These are phyloP conservation scores for Andrena chrysosceles DNA, from an alignment of 2,888 invertebrate species.

Conservation along the genomic window DNA sequence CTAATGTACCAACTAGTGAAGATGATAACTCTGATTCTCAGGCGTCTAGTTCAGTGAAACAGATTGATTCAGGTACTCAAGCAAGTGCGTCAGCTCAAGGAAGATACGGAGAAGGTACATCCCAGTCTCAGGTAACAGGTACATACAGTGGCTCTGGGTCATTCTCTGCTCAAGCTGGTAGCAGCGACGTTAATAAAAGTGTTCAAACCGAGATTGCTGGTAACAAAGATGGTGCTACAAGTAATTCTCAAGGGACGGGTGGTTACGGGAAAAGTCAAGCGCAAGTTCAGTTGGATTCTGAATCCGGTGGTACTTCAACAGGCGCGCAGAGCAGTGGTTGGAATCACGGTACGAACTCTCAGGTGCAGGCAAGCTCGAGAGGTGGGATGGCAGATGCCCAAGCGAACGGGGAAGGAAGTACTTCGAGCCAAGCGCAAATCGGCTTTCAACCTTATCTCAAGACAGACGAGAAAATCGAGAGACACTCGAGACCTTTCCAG, in stretches of 20 bases:
- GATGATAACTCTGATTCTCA: slow-evolving; percentile 91
- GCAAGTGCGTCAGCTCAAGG: slow-evolving; percentile 93
- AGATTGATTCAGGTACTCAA: slow-evolving; percentile 88
- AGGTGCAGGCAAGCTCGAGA: slow-evolving; percentile 92
- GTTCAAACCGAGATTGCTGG: slow-evolving; percentile 90
- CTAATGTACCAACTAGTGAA: slow-evolving; percentile 52
- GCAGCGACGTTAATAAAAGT: slow-evolving; percentile 90
- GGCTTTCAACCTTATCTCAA: slow-evolving; percentile 92
- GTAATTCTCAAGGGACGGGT: slow-evolving; percentile 91
- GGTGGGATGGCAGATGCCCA: slow-evolving; percentile 95
- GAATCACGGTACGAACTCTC: slow-evolving; percentile 91
- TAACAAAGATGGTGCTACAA: slow-evolving; percentile 90
- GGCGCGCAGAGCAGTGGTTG: slow-evolving; percentile 91
- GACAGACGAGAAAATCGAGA: slow-evolving; percentile 85
- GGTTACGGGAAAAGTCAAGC: slow-evolving; percentile 91
- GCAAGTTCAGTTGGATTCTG: slow-evolving; percentile 91
- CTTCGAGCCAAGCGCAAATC: slow-evolving; percentile 95
- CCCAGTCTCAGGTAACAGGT: slow-evolving; percentile 94
- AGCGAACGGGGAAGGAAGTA: slow-evolving; percentile 93
- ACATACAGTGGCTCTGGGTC: slow-evolving; percentile 92
- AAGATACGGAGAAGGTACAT: slow-evolving; percentile 90
- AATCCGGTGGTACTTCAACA: slow-evolving; percentile 91
- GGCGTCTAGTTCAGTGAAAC: slow-evolving; percentile 89
- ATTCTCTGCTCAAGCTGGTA: slow-evolving; percentile 93
- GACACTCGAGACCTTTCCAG: slow-evolving; percentile 87